phyloP scores from a whole-genome alignment of 1,140 invertebrate genomes.

The Dendroctonus valens region DNA sequence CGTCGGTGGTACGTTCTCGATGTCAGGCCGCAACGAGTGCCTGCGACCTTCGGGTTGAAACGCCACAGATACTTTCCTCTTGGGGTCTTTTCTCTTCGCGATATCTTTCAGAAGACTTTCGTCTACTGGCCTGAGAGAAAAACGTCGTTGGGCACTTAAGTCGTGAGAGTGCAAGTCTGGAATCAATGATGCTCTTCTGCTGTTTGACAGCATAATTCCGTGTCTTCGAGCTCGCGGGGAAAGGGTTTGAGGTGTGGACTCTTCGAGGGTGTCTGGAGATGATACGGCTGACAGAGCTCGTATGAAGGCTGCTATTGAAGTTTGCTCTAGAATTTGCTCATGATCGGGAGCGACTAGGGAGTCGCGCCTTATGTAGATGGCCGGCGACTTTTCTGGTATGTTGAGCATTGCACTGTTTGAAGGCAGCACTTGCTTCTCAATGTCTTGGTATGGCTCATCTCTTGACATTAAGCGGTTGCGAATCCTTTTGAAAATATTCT shows the following conservation, averaged over 20 bases:
- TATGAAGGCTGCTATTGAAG: constrained; percentile 72
- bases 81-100: constrained; percentile 13
- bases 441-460: constrained; percentile 37
- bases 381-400: constrained; percentile 2
- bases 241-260: constrained; percentile 52
- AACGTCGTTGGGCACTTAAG: constrained; percentile 43
- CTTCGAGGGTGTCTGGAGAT: constrained; percentile 41
- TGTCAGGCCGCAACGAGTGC: constrained; percentile 3
- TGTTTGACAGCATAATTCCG: constrained; percentile 10
- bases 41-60: constrained; percentile 24
- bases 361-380: constrained; percentile 13
- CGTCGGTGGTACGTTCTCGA: constrained; percentile 21
- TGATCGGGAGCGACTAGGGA: constrained; percentile 38
- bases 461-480: constrained; percentile 34
- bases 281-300: constrained; percentile 61
- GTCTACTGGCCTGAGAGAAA: constrained; percentile 53
- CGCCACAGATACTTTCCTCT: constrained; percentile 24
- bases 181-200: constrained; percentile 34
- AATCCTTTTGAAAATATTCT: constrained; percentile 32
- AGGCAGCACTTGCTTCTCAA: constrained; percentile 41
- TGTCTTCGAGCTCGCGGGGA: constrained; percentile 32
- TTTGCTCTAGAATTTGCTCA: constrained; percentile 68
- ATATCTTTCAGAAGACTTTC: constrained; percentile 32
- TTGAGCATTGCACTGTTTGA: neutral
- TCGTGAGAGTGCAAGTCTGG: constrained; percentile 4